Percentiles rank a stretch among this genome's conserved stretches.
Evolutionary conservation across 2,888 invertebrate genomes (phyloP).

Genomic region (Phortica magna): DNA sequence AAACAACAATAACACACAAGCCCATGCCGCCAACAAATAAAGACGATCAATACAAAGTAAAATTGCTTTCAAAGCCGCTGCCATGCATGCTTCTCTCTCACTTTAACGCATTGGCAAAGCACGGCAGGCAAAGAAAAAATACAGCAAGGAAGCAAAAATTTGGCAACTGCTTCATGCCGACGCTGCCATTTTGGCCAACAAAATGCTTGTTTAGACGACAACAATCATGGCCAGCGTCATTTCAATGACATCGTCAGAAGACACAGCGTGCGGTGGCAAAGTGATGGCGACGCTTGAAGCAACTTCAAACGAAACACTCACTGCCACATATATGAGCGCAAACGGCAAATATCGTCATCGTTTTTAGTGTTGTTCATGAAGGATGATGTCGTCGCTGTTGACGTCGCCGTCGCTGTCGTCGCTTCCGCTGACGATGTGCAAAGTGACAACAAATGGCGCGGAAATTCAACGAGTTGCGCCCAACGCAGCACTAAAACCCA

Average conservation of each 20-base stretch:
- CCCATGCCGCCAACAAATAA: neutral
- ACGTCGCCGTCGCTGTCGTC: constrained; percentile 3
- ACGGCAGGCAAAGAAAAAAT: neutral
- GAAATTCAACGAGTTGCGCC: constrained; percentile 55
- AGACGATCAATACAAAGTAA: neutral
- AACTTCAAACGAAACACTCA: constrained; percentile 4
- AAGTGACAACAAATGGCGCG: constrained; percentile 76
- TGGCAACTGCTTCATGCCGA: constrained; percentile 49
- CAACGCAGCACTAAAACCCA: neutral
- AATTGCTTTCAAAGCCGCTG: neutral
- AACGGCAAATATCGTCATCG: neutral
- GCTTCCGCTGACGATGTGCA: constrained; percentile 65
- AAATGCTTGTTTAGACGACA: constrained; percentile 25
- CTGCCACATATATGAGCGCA: constrained; percentile 25
- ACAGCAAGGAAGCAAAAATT: constrained; percentile 47
- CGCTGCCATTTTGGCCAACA: constrained; percentile 32
- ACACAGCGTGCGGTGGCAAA: constrained; percentile 1
- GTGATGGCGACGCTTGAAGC: neutral
- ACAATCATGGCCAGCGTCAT: constrained; percentile 32
- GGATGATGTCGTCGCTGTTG: constrained; percentile 41
- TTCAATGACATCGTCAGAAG: neutral
- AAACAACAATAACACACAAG: constrained; percentile 51
- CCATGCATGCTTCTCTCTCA: too few species aligned
- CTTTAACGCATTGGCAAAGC: neutral
- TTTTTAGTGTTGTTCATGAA: neutral